A percentile compares a stretch with the other conserved stretches of the same genome.
phyloP scores from a whole-genome alignment of 1,140 invertebrate genomes.

The Drosophila pachea region DNA sequence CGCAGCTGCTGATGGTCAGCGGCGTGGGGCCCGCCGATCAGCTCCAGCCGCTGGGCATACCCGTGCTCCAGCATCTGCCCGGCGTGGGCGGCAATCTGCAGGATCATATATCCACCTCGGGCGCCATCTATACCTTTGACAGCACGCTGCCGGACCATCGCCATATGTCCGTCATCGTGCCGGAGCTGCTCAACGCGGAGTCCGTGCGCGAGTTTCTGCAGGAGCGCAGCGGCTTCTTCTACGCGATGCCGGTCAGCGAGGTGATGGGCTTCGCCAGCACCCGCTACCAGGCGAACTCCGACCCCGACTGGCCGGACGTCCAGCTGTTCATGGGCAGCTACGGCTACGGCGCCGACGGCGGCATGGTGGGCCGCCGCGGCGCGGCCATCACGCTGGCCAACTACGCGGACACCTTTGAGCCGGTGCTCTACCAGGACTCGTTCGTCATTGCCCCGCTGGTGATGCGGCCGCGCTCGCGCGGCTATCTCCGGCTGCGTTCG shows the following conservation, averaged over 20 bases:
- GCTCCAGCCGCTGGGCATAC: constrained; percentile 80
- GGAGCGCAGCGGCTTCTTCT: constrained; percentile 82
- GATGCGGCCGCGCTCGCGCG: constrained; percentile 85
- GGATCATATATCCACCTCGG: constrained; percentile 86
- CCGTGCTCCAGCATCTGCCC: constrained; percentile 80
- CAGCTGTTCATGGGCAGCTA: constrained; percentile 86
- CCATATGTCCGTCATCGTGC: constrained; percentile 82
- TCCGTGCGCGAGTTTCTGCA: constrained; percentile 81
- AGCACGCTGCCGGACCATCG: constrained; percentile 79
- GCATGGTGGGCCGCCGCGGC: constrained; percentile 84
- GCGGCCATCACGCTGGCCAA: constrained; percentile 84
- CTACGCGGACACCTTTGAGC: constrained; percentile 84
- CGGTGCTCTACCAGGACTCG: constrained; percentile 84
- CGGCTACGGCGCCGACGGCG: constrained; percentile 87
- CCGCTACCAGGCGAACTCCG: constrained; percentile 83
- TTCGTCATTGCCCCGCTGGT: constrained; percentile 84
- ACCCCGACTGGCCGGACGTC: constrained; percentile 87
- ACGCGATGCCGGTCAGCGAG: constrained; percentile 85
- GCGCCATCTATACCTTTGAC: constrained; percentile 81
- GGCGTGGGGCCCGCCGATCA: constrained; percentile 85
- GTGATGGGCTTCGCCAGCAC: constrained; percentile 88
- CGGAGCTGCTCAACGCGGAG: constrained; percentile 80
- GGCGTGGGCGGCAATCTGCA: constrained; percentile 91
- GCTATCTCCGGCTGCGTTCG: constrained; percentile 84
- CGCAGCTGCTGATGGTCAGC: constrained; percentile 90